Evolutionary conservation across 2,888 invertebrate genomes (phyloP).

Genomic region (Notodonta dromedarius): DNA sequence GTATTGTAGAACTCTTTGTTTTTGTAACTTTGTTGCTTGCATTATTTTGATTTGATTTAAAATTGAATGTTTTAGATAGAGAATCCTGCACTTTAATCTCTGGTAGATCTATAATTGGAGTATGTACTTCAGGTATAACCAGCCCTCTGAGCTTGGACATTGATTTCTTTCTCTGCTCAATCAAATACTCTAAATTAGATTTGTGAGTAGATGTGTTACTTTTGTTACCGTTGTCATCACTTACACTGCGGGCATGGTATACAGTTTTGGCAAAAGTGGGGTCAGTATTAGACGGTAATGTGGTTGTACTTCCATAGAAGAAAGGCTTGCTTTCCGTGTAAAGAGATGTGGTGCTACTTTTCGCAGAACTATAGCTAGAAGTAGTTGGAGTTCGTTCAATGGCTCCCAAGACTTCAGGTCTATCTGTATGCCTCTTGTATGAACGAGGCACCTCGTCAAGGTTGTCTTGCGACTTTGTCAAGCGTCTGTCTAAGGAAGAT

Average conservation of each 20-base stretch:
- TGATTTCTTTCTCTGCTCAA: constrained; percentile 92
- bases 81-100: constrained; percentile 91
- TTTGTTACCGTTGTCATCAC: constrained; percentile 72
- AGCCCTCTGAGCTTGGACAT: constrained; percentile 94
- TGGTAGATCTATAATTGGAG: constrained; percentile 89
- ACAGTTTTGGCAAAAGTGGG: constrained; percentile 58
- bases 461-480: constrained; percentile 80
- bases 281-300: constrained; percentile 62
- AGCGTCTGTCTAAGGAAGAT: constrained; percentile 71
- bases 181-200: constrained; percentile 88
- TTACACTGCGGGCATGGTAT: constrained; percentile 73
- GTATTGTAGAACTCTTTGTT: constrained; percentile 53
- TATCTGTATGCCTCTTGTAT: constrained; percentile 66
- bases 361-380: constrained; percentile 47
- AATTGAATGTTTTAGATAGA: constrained; percentile 72
- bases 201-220: constrained; percentile 78
- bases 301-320: constrained; percentile 77
- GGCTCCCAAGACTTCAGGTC: constrained; percentile 82
- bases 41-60: constrained; percentile 61
- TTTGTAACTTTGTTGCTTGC: constrained; percentile 58
- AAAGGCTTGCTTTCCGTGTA: constrained; percentile 65
- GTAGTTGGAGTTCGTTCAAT: constrained; percentile 62
- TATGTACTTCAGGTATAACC: constrained; percentile 92
- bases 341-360: constrained; percentile 42
- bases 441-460: constrained; percentile 78